phyloP scores from a whole-genome alignment of 2,113 vertebrate species.

The Ageneiosus marmoratus region DNA sequence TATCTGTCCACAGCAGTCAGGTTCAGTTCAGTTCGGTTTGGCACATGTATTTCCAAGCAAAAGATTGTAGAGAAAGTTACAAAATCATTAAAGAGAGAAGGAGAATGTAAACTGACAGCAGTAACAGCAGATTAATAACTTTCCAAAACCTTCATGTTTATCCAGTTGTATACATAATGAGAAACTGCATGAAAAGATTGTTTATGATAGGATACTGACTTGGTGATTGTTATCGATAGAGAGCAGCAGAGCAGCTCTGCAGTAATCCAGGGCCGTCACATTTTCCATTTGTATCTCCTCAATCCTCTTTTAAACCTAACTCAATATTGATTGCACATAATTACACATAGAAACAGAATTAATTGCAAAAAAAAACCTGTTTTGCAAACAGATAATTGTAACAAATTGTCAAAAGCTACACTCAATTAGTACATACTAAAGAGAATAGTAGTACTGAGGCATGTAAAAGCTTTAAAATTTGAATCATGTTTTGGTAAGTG shows the following conservation, averaged over 20 bases:
- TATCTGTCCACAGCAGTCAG: constrained; percentile 30
- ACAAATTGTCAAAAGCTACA: background rate
- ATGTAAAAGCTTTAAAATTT: background rate
- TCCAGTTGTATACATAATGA: background rate
- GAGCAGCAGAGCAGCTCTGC: background rate
- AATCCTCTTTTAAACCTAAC: background rate
- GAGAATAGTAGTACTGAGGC: background rate
- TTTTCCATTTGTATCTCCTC: background rate
- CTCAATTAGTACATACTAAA: background rate
- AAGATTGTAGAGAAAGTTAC: constrained; percentile 11
- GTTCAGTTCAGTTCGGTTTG: constrained; percentile 31
- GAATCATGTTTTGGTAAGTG: background rate
- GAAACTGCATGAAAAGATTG: background rate
- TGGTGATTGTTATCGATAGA: background rate
- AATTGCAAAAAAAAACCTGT: background rate
- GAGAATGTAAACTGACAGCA: background rate
- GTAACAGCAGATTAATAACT: constrained; percentile 18
- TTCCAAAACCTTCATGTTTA: background rate
- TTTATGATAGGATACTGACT: background rate
- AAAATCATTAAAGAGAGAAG: background rate
- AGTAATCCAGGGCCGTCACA: background rate
- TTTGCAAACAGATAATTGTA: background rate
- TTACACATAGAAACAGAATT: background rate
- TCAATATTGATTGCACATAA: background rate
- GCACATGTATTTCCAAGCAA: constrained; percentile 25